Evolutionary conservation across 2,113 vertebrate genomes (phyloP).

Genomic region (Chunga burmeisteri): DNA sequence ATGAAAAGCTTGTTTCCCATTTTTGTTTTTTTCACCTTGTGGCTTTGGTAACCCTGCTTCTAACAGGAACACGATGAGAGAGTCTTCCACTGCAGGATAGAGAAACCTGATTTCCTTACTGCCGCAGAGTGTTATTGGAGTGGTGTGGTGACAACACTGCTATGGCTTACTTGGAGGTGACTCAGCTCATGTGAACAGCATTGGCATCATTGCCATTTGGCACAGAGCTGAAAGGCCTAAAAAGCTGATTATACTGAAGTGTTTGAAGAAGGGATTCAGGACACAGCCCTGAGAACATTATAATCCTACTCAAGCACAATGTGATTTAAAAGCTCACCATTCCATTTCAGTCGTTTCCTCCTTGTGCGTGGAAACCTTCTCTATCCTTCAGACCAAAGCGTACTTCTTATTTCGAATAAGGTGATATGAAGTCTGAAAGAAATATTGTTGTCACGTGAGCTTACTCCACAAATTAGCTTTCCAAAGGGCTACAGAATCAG

Average conservation of each 20-base stretch:
- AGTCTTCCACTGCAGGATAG: background rate
- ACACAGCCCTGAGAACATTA: background rate
- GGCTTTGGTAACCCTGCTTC: background rate
- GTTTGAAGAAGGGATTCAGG: constrained; percentile 26
- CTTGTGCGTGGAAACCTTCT: background rate
- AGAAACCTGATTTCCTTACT: background rate
- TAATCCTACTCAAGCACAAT: constrained; percentile 41
- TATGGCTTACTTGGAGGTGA: background rate
- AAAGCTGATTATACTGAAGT: constrained; percentile 51
- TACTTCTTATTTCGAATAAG: background rate
- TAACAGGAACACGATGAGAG: background rate
- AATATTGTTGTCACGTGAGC: background rate
- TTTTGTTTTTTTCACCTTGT: background rate
- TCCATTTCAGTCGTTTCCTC: background rate
- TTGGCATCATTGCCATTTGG: constrained; percentile 20
- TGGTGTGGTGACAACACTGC: background rate
- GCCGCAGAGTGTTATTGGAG: background rate
- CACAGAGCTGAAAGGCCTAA: constrained; percentile 9
- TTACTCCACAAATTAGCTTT: background rate
- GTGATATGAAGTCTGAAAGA: background rate
- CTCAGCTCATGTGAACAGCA: background rate
- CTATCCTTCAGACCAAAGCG: background rate
- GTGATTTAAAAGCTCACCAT: constrained; percentile 26
- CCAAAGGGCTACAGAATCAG: background rate
- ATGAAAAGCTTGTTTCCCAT: background rate